Evolutionary conservation across 2,797 vertebrate species (phyloP).

Genomic region (Pseudomugil tenellus): DNA sequence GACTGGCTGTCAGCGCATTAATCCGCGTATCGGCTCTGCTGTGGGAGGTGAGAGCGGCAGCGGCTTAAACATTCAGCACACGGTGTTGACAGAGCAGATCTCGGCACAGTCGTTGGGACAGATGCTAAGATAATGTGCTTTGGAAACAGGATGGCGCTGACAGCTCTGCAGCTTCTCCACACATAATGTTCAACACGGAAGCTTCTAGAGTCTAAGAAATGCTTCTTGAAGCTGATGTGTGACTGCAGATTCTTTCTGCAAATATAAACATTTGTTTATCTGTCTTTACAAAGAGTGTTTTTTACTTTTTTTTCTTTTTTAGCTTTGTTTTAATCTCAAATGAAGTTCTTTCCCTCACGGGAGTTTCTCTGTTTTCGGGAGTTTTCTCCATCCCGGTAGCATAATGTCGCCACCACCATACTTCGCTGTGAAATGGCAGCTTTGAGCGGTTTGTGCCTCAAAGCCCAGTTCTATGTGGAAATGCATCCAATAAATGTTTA

Average conservation of each 20-base stretch:
- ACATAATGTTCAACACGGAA: slow-evolving; percentile 43
- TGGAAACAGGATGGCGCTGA: slow-evolving; percentile 56
- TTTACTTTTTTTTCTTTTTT: too few relatives aligned
- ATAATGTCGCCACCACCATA: too few relatives aligned
- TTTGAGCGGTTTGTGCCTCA: too few relatives aligned
- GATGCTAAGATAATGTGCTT: slow-evolving; percentile 72
- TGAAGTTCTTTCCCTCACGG: too few relatives aligned
- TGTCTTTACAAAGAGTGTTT: not conserved
- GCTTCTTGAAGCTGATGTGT: not conserved
- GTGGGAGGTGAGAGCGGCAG: slow-evolving; percentile 68
- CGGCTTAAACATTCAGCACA: slow-evolving; percentile 54
- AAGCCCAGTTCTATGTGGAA: too few relatives aligned
- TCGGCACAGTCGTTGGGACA: slow-evolving; percentile 63
- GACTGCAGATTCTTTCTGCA: not conserved
- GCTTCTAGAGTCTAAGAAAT: slow-evolving; percentile 29
- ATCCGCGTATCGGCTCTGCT: slow-evolving; percentile 57
- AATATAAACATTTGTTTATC: not conserved
- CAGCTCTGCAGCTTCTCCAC: slow-evolving; percentile 33
- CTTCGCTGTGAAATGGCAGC: too few relatives aligned
- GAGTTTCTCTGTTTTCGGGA: too few relatives aligned
- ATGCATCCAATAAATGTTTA: too few relatives aligned
- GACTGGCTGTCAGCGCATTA: slow-evolving; percentile 44
- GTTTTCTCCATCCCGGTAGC: too few relatives aligned
- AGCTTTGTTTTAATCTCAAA: too few relatives aligned
- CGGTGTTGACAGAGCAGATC: slow-evolving; percentile 60